These are phyloP conservation scores for Amphilophus citrinellus DNA, from an alignment of 2,113 vertebrate species.

Conservation along the genomic window DNA sequence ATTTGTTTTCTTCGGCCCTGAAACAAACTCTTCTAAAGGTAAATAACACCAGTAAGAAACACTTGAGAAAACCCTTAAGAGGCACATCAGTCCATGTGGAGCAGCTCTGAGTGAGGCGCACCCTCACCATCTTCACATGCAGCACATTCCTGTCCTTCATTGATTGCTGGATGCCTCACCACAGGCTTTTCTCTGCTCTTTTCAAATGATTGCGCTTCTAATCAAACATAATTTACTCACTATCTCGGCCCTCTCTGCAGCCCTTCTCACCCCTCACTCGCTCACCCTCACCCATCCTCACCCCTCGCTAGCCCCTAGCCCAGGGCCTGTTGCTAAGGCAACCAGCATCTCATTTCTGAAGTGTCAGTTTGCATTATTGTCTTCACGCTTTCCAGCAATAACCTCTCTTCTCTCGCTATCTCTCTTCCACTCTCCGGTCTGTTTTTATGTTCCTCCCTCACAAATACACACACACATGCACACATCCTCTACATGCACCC, in stretches of 20 bases:
- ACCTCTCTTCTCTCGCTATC: constrained; percentile 77
- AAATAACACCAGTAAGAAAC: constrained; percentile 41
- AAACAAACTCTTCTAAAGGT: constrained; percentile 32
- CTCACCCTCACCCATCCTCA: constrained; percentile 64
- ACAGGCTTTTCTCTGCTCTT: constrained; percentile 89
- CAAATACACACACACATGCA: constrained; percentile 39
- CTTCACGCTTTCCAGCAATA: constrained; percentile 97
- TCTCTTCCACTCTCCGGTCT: constrained; percentile 55
- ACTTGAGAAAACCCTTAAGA: constrained; percentile 22
- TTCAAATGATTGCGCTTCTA: constrained; percentile 97
- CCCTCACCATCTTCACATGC: not conserved
- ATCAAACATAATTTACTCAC: constrained; percentile 98
- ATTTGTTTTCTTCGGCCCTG: constrained; percentile 23
- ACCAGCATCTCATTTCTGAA: constrained; percentile 99
- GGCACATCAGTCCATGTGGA: not conserved
- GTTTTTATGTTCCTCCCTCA: constrained; percentile 18
- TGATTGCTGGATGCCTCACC: constrained; percentile 35
- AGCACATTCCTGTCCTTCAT: constrained; percentile 23
- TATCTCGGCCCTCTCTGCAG: constrained; percentile 88
- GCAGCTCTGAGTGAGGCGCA: not conserved
- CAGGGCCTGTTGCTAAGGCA: constrained; percentile 96
- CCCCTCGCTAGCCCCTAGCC: constrained; percentile 89
- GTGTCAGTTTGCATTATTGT: constrained; percentile 99
- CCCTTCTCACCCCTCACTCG: constrained; percentile 74
- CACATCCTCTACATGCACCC: not conserved